Conservation (phyloP, 2,888 invertebrate species). For the Ichneumoninae sp. region DNA sequence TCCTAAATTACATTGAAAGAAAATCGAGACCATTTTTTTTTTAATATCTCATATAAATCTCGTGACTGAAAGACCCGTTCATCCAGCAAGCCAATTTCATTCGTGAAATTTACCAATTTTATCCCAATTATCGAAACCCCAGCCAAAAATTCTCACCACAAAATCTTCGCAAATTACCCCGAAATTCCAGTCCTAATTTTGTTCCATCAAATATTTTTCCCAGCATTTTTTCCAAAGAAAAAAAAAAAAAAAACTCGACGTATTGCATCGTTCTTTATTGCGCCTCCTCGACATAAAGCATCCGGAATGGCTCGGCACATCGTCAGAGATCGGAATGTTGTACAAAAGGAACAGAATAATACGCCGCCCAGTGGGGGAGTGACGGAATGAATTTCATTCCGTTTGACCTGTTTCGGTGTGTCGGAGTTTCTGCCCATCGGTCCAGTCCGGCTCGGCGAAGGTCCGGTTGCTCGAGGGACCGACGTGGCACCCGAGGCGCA, state of each 20-base stretch:
- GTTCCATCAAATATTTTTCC: no score
- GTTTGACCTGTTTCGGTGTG: constrained; percentile 19
- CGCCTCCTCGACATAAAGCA: neutral
- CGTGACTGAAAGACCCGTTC: no score
- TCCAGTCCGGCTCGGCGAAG: constrained; percentile 2
- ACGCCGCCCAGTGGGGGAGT: neutral
- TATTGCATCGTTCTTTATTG: no score
- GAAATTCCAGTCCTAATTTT: no score
- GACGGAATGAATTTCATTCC: constrained; percentile 9
- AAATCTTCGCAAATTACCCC: no score
- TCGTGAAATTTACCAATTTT: no score
- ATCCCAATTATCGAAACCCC: neutral
- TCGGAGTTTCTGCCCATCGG: neutral
- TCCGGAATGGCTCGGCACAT: neutral
- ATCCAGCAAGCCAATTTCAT: no score
- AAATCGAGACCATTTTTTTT: no score
- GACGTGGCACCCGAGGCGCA: neutral
- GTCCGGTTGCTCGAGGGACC: neutral
- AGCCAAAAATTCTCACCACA: neutral
- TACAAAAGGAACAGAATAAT: neutral
- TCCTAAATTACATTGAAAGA: no score
- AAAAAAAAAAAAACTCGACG: no score
- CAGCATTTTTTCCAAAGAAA: no score
- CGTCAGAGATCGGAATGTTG: neutral
- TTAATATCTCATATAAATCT: no score